Base-by-base conservation (phyloP, 1,140 invertebrate species). In the Druon quercuslanigerum region DNA sequence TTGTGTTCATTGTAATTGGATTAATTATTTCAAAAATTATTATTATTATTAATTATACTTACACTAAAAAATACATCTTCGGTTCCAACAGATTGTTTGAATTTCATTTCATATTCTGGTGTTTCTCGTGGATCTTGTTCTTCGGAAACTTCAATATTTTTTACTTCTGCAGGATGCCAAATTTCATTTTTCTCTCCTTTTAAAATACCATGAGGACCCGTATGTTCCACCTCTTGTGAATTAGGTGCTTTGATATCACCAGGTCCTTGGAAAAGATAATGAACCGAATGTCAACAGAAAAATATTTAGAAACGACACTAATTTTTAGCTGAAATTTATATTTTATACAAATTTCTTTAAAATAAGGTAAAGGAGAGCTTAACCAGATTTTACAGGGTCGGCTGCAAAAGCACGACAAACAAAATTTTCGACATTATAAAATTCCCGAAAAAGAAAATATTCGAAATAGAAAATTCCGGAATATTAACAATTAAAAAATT, bases 41-140 rank as follows among this genome's bases (percentile, higher is more conserved):
- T 33, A 33, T 33, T 33, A 33, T 3, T 5, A 33, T 33, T 33
- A 33, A 51, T 76, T 74, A 77, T 73, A 84, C 82, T 86, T 89
- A 96, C 95, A 90, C 96, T 95, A 70, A 98, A 91, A 90, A 94
- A 98, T 51, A 98, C 93, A 88, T 98, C 96, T 89, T 97, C 96
- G 1, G 96, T 93, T 12, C 94, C 94, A 2, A 98, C 96, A 71
- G 95, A 92, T 89, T 98, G 97, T 82, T 96, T 95, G 87, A 96
- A 98, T 84, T 95, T 93, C 84, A 97, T 95, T 20, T 95, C 94
- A 91, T 96, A 98, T 80, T 94, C 93, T 1, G 97, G 97, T 52
- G 93, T 92, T 84, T 93, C 93, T 70, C 96, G 91, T 3, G 94
- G 93, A 82, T 95, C 95, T 11, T 93, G 79, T 11, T 92, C 81